Evolutionary conservation across 2,888 invertebrate species (phyloP), one percentile per base, ranked within the genome.

Genomic region (Pristionchus fissidentatus): DNA sequence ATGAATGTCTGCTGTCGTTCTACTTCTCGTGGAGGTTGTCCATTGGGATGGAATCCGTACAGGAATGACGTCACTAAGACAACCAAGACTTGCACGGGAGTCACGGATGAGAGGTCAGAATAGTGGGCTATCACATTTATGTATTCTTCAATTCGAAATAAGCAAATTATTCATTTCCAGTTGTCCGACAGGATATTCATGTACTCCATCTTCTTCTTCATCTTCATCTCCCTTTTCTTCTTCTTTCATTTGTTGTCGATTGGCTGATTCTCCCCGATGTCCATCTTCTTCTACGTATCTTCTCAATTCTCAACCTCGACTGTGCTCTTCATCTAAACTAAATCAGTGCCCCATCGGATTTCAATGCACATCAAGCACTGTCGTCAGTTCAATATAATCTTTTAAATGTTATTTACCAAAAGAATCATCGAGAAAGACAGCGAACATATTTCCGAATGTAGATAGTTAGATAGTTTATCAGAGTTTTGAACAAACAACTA

Each of bases 1-100:
- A 75, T 89, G 26, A 88, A 87, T 83, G 91, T 91, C n/a, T 91
- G 91, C 57, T 91, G 91, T 82, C 84, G 86, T 35, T n/a, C 29
- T 3, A 60, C 7, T 41, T 5, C 10, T 1, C 26, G 55, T 41
- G 10, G 38, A 7, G 78, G 79, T n/a, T 89, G 89, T 83, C 89
- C 89, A 7, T 78, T 73, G 22, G 88, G 89, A 32, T 90, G 90
- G 90, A 90, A 87, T 78, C 84, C 89, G 0, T 88, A 85, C 35
- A 79, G 84, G 3, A 87, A 87, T 57, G 85, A 86, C 62, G 84
- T 87, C 13, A 86, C 86, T 52, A 84, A 84, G 26, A 81, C 85
- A 19, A 83, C 86, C 3, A 83, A 86, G 13, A 86, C 86, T 4
- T 89, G 89, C 49, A 73, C 87, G 0, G 85, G 85, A 19, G 84